Conservation (phyloP, 2,888 invertebrate genomes). For the Noctua comes region DNA sequence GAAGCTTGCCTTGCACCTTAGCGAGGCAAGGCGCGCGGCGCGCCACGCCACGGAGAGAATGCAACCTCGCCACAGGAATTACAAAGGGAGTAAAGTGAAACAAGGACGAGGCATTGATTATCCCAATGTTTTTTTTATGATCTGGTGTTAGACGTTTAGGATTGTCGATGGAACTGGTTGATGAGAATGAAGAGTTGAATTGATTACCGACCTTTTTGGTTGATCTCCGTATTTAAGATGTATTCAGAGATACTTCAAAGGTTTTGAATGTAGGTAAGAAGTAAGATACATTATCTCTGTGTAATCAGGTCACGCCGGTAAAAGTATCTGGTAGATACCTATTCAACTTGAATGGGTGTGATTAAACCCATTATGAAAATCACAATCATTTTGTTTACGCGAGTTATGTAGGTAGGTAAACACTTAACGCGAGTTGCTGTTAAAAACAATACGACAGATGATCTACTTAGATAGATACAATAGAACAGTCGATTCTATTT, state of each 20-base stretch:
- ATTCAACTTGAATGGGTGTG: conserved; percentile 34
- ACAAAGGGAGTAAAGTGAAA: conserved; percentile 84
- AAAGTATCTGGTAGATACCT: conserved; percentile 13
- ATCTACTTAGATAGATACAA: conserved; percentile 38
- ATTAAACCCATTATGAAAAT: conserved; percentile 44
- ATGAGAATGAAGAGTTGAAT: conserved; percentile 39
- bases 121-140: conserved; percentile 76
- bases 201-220: conserved; percentile 26
- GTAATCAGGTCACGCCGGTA: conserved; percentile 17
- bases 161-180: conserved; percentile 64
- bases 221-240: conserved; percentile 1
- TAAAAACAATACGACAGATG: conserved; percentile 47
- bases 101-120: conserved; percentile 85
- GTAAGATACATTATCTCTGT: not conserved
- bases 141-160: conserved; percentile 66
- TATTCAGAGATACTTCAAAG: not conserved
- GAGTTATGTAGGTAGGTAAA: not conserved
- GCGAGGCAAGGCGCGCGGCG: conserved; percentile 68
- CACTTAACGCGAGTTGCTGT: conserved; percentile 10
- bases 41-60: conserved; percentile 79
- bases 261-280: conserved; percentile 16
- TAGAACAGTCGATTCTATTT: conserved; percentile 65
- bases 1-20: conserved; percentile 61
- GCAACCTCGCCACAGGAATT: conserved; percentile 84
- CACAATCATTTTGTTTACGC: conserved; percentile 32